Conservation (phyloP, 2,888 invertebrate genomes). For the Lomographa bimaculata region DNA sequence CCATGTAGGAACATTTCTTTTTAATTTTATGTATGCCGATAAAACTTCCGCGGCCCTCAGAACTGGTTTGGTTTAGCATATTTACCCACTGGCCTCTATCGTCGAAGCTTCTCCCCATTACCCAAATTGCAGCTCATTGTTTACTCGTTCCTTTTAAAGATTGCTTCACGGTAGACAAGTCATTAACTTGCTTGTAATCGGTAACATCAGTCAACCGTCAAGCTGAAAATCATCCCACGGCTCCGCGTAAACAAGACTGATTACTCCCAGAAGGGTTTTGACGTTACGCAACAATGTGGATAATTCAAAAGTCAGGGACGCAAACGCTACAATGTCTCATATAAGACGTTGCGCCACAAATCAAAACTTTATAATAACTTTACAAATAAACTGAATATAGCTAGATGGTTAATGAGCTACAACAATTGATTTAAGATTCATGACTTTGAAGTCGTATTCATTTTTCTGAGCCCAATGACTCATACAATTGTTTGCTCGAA, state of each 20-base stretch:
- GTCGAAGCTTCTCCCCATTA: constrained; percentile 45
- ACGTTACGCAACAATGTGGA: constrained; percentile 50
- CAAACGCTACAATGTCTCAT: constrained; percentile 37
- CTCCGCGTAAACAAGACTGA: constrained; percentile 48
- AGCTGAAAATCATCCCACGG: constrained; percentile 65
- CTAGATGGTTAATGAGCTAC: constrained; percentile 43
- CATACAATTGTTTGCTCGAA: constrained; percentile 59
- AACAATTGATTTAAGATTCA: constrained; percentile 36
- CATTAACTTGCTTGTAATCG: constrained; percentile 70
- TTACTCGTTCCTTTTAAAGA: constrained; percentile 40
- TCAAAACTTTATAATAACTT: constrained; percentile 34
- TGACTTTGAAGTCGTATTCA: constrained; percentile 28
- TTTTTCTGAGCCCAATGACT: constrained; percentile 54
- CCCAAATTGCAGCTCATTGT: constrained; percentile 47
- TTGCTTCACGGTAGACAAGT: constrained; percentile 53
- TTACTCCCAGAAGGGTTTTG: constrained; percentile 51
- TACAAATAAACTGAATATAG: constrained; percentile 41
- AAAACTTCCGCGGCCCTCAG: constrained; percentile 34
- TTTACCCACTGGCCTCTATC: constrained; percentile 37
- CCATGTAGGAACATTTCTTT: constrained; percentile 35
- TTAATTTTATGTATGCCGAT: constrained; percentile 35
- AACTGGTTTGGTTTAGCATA: constrained; percentile 30
- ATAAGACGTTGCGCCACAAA: constrained; percentile 37
- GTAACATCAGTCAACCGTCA: constrained; percentile 78
- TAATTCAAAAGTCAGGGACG: constrained; percentile 57